Evolutionary conservation across 2,797 vertebrate genomes (phyloP).

Genomic region (Malacoraja senta): DNA sequence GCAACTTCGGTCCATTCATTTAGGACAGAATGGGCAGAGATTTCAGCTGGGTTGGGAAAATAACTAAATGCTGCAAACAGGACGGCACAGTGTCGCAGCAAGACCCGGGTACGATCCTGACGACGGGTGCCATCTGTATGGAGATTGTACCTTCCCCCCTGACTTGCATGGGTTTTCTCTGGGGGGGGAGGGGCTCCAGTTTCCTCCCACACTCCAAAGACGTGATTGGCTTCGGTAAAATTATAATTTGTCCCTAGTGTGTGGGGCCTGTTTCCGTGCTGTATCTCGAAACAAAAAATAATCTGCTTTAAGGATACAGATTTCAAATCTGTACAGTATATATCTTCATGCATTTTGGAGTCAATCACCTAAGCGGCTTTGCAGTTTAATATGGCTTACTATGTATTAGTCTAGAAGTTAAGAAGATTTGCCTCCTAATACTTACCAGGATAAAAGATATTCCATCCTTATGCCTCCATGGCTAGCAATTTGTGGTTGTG

Average conservation of each 20-base stretch:
- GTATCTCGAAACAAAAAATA: too few species aligned
- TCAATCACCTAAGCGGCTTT: slow-evolving; percentile 36
- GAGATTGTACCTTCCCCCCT: too few species aligned
- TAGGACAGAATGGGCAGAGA: background rate
- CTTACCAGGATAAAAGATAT: slow-evolving; percentile 33
- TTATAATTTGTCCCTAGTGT: too few species aligned
- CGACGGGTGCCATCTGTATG: too few species aligned
- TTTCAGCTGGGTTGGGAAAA: background rate
- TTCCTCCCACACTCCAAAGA: too few species aligned
- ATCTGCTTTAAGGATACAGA: slow-evolving; percentile 7
- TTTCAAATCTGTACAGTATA: slow-evolving; percentile 29
- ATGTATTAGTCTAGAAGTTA: slow-evolving; percentile 29
- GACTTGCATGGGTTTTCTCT: too few species aligned
- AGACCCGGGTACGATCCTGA: too few species aligned
- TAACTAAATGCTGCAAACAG: background rate
- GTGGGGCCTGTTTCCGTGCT: too few species aligned
- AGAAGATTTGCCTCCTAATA: slow-evolving; percentile 37
- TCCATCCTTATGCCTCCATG: slow-evolving; percentile 30
- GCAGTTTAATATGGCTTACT: slow-evolving; percentile 36
- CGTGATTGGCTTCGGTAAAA: too few species aligned
- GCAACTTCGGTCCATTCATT: background rate
- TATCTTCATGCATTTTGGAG: slow-evolving; percentile 31
- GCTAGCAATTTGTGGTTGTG: slow-evolving; percentile 2
- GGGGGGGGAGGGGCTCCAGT: too few species aligned
- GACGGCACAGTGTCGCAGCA: too few species aligned